Evolutionary conservation across 2,113 vertebrate genomes (phyloP).

Genomic region (Podarcis muralis): DNA sequence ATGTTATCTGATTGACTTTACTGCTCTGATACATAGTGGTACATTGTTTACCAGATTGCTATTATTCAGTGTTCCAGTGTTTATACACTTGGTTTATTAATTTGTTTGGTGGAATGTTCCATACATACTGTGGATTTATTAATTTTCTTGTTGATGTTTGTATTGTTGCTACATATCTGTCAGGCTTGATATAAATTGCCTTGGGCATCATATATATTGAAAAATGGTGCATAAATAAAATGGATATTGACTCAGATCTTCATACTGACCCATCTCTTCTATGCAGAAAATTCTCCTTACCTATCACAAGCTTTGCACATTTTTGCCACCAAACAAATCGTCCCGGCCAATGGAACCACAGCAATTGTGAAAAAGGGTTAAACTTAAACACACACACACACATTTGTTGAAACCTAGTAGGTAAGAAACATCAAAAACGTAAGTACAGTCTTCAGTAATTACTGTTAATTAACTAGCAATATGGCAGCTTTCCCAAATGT

Average conservation of each 20-base stretch:
- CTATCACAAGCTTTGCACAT: not conserved
- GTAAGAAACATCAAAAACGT: conserved; percentile 53
- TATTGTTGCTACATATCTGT: not conserved
- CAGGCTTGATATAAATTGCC: not conserved
- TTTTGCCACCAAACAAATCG: not conserved
- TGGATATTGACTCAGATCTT: no score
- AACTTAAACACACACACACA: conserved; percentile 24
- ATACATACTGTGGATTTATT: not conserved
- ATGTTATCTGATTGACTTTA: not conserved
- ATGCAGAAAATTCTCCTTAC: not conserved
- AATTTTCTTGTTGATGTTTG: not conserved
- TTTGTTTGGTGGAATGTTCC: not conserved
- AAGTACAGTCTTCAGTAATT: conserved; percentile 69
- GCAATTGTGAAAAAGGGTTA: conserved; percentile 1
- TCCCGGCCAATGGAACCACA: not conserved
- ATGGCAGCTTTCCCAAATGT: conserved; percentile 68
- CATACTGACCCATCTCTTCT: no score
- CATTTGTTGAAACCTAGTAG: conserved; percentile 21
- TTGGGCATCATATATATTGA: not conserved
- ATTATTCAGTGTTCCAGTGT: not conserved
- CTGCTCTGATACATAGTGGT: not conserved
- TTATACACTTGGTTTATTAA: not conserved
- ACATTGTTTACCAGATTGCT: not conserved
- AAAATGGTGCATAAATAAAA: not conserved
- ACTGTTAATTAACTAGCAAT: conserved; percentile 71